phyloP scores from a whole-genome alignment of 2,888 invertebrate genomes.

The Amaurobius ferox region DNA sequence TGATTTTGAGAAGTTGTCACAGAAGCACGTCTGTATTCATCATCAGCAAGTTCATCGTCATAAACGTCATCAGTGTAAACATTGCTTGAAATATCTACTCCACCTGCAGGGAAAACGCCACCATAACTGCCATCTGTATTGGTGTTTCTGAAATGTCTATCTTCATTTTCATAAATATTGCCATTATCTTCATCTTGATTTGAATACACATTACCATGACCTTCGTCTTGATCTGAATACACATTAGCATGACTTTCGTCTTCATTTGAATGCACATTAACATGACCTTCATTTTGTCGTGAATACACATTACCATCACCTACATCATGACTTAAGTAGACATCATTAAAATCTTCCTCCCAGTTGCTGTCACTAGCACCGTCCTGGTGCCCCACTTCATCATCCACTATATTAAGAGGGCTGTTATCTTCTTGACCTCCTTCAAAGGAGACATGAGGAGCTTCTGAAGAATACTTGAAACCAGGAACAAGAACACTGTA shows the following conservation, averaged over 20 bases:
- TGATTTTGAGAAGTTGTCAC: neutral
- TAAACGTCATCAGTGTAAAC: too few relatives aligned
- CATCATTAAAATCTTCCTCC: neutral
- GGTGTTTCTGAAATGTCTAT: too few relatives aligned
- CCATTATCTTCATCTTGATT: neutral
- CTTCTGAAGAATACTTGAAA: slow-evolving; percentile 18
- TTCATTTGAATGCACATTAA: neutral
- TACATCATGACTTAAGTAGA: neutral
- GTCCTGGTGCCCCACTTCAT: neutral
- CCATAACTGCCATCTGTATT: too few relatives aligned
- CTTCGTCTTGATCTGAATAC: neutral
- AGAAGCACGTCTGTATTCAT: neutral
- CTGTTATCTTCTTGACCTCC: neutral
- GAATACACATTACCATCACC: too few relatives aligned
- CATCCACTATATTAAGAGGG: neutral
- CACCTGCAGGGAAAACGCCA: too few relatives aligned
- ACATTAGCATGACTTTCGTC: neutral
- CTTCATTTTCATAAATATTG: neutral
- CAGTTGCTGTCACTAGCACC: neutral
- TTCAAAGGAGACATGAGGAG: slow-evolving; percentile 25
- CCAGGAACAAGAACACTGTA: slow-evolving; percentile 31
- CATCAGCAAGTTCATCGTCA: neutral
- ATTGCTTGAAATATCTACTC: too few relatives aligned
- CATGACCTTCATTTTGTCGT: neutral
- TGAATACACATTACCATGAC: neutral